Conservation (phyloP, 1,140 invertebrate species). For the Drosophila kurseongensis region DNA sequence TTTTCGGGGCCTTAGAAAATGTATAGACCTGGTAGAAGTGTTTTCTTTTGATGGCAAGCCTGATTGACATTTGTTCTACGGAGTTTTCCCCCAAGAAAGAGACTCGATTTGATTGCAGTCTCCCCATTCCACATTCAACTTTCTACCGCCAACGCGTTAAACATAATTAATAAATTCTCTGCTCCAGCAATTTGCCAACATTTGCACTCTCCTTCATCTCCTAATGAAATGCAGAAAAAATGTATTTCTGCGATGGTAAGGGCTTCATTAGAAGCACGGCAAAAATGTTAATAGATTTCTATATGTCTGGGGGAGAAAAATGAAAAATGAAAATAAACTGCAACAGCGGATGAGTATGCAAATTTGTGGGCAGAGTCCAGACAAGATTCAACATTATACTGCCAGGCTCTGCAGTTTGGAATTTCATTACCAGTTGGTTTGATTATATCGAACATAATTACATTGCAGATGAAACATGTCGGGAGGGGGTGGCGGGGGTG, state of each 20-base stretch:
- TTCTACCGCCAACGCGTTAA: conserved; percentile 25
- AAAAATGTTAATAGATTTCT: conserved; percentile 75
- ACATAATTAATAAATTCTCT: conserved; percentile 69
- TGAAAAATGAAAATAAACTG: conserved; percentile 18
- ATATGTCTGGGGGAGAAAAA: conserved; percentile 14
- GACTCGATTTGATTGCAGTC: conserved; percentile 1
- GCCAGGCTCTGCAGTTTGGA: conserved; percentile 48
- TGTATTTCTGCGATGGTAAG: conserved; percentile 21
- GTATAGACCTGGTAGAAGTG: conserved; percentile 24
- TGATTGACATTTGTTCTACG: conserved; percentile 46
- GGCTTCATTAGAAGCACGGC: conserved; percentile 57
- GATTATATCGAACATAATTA: conserved; percentile 74
- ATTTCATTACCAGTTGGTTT: conserved; percentile 75
- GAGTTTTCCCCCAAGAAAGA: conserved; percentile 5
- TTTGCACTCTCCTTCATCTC: conserved; percentile 44
- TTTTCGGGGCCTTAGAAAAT: conserved; percentile 22
- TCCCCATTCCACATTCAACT: too few species aligned
- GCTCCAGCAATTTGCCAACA: conserved; percentile 66
- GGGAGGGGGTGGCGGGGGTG: too few species aligned
- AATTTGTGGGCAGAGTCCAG: conserved; percentile 30
- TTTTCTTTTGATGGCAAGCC: conserved; percentile 30
- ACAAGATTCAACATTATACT: conserved; percentile 29
- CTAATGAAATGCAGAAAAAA: conserved; percentile 64
- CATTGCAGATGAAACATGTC: conserved; percentile 64
- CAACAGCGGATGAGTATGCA: conserved; percentile 57